These are phyloP conservation scores for Plumapathes pennacea DNA, from an alignment of 92 coral and sea anemone genomes.

Conservation along the genomic window DNA sequence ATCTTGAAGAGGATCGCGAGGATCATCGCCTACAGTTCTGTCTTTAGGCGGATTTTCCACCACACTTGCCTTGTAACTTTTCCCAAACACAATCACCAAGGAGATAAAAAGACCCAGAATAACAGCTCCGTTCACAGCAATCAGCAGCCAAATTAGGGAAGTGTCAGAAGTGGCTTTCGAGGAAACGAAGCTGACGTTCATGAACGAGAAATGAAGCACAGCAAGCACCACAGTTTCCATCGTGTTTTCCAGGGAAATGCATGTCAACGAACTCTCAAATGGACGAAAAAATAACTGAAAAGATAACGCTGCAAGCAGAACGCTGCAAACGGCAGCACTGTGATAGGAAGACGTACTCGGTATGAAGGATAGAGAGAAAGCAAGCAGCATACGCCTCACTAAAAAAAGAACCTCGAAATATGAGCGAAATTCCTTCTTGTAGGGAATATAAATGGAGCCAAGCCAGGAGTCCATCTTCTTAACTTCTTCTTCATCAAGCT, in stretches of 20 bases:
- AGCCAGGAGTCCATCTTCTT: constrained; percentile 44
- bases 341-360: constrained; percentile 53
- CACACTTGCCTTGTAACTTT: too few species aligned
- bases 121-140: constrained; percentile 9
- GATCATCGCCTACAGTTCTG: too few species aligned
- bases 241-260: constrained; percentile 30
- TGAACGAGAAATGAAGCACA: constrained; percentile 51
- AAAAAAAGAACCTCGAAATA: constrained; percentile 60
- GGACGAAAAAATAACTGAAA: constrained; percentile 49
- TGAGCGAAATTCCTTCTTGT: constrained; percentile 27
- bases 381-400: constrained; percentile 55
- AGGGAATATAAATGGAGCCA: constrained; percentile 43
- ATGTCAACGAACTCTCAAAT: constrained; percentile 6
- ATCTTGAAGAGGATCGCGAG: too few species aligned
- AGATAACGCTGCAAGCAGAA: constrained; percentile 27
- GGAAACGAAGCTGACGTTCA: constrained; percentile 41
- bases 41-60: too few species aligned
- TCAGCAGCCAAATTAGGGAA: constrained; percentile 25
- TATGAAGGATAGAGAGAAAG: constrained; percentile 52
- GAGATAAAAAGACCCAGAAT: not conserved
- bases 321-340: constrained; percentile 44
- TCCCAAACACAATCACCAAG: too few species aligned
- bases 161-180: constrained; percentile 3
- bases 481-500: constrained; percentile 8
- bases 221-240: constrained; percentile 39